phyloP scores from a whole-genome alignment of 1,140 invertebrate species.

The Calephelis nemesis region DNA sequence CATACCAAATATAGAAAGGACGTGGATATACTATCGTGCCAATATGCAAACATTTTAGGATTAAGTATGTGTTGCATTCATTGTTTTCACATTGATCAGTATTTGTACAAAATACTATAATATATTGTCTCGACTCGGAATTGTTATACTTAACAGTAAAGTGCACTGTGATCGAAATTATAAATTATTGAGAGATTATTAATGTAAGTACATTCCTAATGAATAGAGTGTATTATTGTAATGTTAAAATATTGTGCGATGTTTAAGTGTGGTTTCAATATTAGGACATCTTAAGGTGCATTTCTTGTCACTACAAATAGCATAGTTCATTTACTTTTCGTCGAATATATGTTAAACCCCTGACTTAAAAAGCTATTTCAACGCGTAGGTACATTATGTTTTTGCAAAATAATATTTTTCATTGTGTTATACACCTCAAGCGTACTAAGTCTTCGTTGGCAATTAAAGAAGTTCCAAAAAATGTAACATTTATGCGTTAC shows the following conservation, averaged over 20 bases:
- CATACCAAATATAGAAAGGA: slow-evolving; percentile 73
- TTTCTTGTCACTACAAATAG: slow-evolving; percentile 57
- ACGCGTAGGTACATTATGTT: too few relatives aligned
- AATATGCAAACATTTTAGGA: slow-evolving; percentile 72
- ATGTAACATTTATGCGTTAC: too few relatives aligned
- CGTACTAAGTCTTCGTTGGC: too few relatives aligned
- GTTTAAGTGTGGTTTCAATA: slow-evolving; percentile 16
- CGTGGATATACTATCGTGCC: slow-evolving; percentile 62
- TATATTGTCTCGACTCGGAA: slow-evolving; percentile 66
- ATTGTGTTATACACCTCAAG: too few relatives aligned
- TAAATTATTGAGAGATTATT: slow-evolving; percentile 79
- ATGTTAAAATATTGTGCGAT: slow-evolving; percentile 62
- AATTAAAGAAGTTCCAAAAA: too few relatives aligned
- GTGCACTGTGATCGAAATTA: slow-evolving; percentile 78
- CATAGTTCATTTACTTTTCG: slow-evolving; percentile 54
- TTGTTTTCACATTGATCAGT: slow-evolving; percentile 74
- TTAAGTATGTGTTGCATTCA: slow-evolving; percentile 64
- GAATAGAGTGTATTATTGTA: slow-evolving; percentile 71
- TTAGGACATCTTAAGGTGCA: slow-evolving; percentile 22
- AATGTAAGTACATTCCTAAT: slow-evolving; percentile 77
- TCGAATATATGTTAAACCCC: background rate
- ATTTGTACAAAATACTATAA: slow-evolving; percentile 66
- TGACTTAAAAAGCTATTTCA: background rate
- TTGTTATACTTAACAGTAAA: slow-evolving; percentile 78
- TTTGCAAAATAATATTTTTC: too few relatives aligned